Conservation (phyloP, 2,113 vertebrate species). For the Alexandromys fortis region DNA sequence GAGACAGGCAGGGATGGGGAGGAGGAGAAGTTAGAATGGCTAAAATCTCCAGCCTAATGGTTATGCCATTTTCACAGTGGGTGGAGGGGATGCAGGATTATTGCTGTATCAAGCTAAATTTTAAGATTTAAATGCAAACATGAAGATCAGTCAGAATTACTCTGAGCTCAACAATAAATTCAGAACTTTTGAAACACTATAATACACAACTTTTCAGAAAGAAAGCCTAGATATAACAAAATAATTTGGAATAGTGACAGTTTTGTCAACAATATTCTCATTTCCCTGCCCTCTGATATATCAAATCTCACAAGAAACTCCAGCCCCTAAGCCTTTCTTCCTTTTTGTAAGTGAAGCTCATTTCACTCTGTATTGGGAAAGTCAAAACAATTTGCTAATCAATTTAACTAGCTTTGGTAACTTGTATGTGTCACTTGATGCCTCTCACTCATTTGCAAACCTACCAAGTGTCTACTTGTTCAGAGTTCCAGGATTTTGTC, state of each 20-base stretch:
- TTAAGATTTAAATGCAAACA: neutral
- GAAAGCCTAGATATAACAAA: constrained; percentile 4
- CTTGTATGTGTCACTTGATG: neutral
- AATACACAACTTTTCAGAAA: neutral
- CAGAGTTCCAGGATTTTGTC: neutral
- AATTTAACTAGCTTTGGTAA: constrained; percentile 15
- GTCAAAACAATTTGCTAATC: neutral
- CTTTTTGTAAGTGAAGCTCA: constrained; percentile 21
- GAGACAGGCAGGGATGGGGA: neutral
- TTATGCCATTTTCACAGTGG: neutral
- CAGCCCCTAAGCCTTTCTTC: neutral
- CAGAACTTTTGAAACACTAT: neutral
- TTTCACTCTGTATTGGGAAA: neutral
- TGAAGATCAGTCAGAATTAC: neutral
- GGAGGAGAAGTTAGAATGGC: neutral
- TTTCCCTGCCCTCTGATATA: neutral
- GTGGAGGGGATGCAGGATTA: neutral
- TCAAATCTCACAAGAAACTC: neutral
- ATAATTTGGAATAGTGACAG: constrained; percentile 4
- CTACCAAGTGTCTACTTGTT: constrained; percentile 24
- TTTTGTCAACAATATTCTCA: neutral
- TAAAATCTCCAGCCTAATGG: neutral
- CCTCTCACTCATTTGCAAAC: neutral
- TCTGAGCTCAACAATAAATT: neutral
- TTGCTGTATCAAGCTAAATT: neutral